A percentile compares a stretch with the other conserved stretches of the same genome.
Evolutionary conservation across 2,797 vertebrate species (phyloP).

Genomic region (Chelidonichthys spinosus): DNA sequence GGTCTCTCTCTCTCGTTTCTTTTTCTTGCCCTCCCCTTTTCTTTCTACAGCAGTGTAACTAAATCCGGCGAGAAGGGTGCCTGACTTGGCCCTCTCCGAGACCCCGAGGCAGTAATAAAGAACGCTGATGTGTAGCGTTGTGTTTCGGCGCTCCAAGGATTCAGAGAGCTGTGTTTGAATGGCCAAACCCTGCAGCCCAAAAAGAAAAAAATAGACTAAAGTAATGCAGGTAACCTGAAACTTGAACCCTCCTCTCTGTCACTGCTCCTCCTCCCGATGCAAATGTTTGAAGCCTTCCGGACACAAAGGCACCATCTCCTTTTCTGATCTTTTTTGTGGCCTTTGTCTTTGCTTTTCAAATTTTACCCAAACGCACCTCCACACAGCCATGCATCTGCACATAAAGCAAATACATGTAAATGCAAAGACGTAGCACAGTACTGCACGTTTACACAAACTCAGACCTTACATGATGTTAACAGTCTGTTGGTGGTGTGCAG

Average conservation of each 20-base stretch:
- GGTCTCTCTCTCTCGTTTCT: not conserved
- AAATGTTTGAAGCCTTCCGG: conserved; percentile 24
- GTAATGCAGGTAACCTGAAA: conserved; percentile 68
- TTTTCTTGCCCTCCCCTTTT: conserved; percentile 18
- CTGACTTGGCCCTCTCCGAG: conserved; percentile 31
- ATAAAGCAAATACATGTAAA: conserved; percentile 27
- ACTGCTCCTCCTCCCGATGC: conserved; percentile 55
- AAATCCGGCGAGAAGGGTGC: conserved; percentile 48
- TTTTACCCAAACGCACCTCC: conserved; percentile 22
- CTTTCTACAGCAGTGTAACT: conserved; percentile 47
- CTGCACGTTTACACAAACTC: not conserved
- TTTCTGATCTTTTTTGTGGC: not conserved
- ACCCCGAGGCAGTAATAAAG: conserved; percentile 28
- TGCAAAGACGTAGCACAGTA: not conserved
- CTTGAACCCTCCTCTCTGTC: conserved; percentile 56
- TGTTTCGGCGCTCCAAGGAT: conserved; percentile 12
- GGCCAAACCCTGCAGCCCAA: conserved; percentile 63
- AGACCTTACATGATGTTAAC: not conserved
- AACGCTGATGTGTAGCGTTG: conserved; percentile 11
- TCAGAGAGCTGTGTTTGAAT: conserved; percentile 41
- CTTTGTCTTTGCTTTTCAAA: conserved; percentile 23
- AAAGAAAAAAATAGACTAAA: conserved; percentile 57
- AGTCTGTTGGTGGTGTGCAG: not conserved
- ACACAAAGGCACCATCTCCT: not conserved
- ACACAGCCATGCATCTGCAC: not conserved